Percentiles rank a stretch among this genome's conserved stretches.
Conservation (phyloP, 1,140 invertebrate species). For the Caenorhabditis remanei region DNA sequence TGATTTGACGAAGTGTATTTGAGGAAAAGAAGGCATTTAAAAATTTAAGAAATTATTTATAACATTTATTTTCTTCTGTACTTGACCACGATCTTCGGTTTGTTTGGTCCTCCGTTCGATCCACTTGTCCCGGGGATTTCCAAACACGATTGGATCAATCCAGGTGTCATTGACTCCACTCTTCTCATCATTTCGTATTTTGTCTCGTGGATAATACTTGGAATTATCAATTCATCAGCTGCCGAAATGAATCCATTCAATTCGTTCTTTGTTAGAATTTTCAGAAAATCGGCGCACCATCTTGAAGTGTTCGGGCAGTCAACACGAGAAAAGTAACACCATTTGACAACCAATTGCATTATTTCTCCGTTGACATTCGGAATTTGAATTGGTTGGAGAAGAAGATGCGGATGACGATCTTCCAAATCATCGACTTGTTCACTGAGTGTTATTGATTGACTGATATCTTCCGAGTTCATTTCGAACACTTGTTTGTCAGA, state of each 20-base stretch:
- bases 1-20: too few relatives aligned
- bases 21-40: too few relatives aligned
- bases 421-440: too few relatives aligned
- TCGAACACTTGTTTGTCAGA: not conserved
- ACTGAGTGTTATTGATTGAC: too few relatives aligned
- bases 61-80: too few relatives aligned
- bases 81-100: too few relatives aligned
- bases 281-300: not conserved
- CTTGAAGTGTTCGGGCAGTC: not conserved
- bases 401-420: too few relatives aligned
- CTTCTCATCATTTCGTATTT: not conserved
- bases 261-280: not conserved
- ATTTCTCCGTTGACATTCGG: not conserved
- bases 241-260: not conserved
- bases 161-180: not conserved
- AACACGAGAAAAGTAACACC: not conserved
- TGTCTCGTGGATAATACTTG: not conserved
- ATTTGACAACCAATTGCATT: not conserved
- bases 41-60: too few relatives aligned
- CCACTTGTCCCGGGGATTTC: too few relatives aligned
- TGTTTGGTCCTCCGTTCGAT: too few relatives aligned
- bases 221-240: not conserved
- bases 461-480: not conserved
- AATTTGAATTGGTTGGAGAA: not conserved
- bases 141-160: not conserved